phyloP scores from a whole-genome alignment of 2,888 invertebrate genomes.

The Smittia aterrima region DNA sequence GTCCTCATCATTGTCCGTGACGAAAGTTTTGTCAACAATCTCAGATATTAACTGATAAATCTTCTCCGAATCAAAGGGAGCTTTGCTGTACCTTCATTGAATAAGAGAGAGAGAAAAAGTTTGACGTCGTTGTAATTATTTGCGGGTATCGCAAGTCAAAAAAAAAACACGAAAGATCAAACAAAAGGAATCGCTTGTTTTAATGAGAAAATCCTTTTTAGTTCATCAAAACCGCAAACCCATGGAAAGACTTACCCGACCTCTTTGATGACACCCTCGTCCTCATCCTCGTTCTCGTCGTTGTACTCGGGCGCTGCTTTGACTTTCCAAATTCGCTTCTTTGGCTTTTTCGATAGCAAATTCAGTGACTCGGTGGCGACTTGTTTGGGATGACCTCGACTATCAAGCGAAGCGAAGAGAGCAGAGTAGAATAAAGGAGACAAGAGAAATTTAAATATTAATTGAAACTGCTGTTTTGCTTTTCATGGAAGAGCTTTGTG shows the following conservation, averaged over 20 bases:
- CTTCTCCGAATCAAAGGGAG: constrained; percentile 30
- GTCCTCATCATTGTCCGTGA: neutral
- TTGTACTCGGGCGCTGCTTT: constrained; percentile 1
- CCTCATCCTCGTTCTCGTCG: constrained; percentile 30
- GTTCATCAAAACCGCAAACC: neutral
- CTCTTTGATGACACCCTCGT: constrained; percentile 1
- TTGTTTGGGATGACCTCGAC: neutral
- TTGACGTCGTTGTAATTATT: neutral
- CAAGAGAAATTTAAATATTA: constrained; percentile 24
- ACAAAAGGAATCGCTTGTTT: neutral
- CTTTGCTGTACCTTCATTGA: constrained; percentile 9
- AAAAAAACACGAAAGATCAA: constrained; percentile 5
- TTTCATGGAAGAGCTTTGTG: neutral
- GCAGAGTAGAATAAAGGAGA: neutral
- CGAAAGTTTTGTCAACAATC: constrained; percentile 31
- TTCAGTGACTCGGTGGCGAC: neutral
- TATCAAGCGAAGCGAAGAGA: neutral
- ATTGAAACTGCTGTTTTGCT: constrained; percentile 23
- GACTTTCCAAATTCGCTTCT: constrained; percentile 19
- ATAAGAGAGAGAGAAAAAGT: too few species aligned
- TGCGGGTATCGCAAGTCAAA: neutral
- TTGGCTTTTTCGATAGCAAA: neutral
- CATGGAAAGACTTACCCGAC: neutral
- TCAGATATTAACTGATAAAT: constrained; percentile 35
- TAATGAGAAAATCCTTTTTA: constrained; percentile 10